phyloP scores from a whole-genome alignment of 2,797 vertebrate species.

The Gallinago stenura region DNA sequence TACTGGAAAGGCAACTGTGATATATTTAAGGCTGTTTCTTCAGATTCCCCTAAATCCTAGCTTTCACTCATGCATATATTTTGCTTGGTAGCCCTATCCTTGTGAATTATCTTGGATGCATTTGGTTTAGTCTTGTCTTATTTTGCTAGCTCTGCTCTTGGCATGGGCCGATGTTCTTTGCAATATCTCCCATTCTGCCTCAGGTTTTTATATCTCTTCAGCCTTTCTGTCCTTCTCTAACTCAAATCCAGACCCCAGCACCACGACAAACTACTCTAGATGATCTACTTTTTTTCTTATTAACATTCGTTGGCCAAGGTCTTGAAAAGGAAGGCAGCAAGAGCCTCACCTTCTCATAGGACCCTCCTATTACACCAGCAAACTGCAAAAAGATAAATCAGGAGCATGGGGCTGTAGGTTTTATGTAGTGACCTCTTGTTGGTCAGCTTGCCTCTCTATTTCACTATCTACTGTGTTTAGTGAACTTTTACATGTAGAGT shows the following conservation, averaged over 20 bases:
- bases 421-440: background rate
- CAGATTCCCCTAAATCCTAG: constrained; percentile 34
- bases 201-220: background rate
- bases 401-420: background rate
- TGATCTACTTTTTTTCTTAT: background rate
- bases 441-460: background rate
- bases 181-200: background rate
- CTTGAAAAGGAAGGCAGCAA: background rate
- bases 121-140: background rate
- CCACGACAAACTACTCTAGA: background rate
- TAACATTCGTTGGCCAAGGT: background rate
- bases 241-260: background rate
- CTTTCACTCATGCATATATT: background rate
- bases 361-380: background rate
- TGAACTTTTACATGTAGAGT: background rate
- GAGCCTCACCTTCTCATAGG: background rate
- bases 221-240: background rate
- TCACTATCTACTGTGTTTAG: background rate
- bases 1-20: constrained; percentile 66
- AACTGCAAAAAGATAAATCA: background rate
- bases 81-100: constrained; percentile 5
- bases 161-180: background rate
- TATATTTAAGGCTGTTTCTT: constrained; percentile 4
- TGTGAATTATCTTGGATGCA: background rate
- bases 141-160: background rate